Conservation (phyloP, 2,797 vertebrate species). For the Tragelaphus oryx region DNA sequence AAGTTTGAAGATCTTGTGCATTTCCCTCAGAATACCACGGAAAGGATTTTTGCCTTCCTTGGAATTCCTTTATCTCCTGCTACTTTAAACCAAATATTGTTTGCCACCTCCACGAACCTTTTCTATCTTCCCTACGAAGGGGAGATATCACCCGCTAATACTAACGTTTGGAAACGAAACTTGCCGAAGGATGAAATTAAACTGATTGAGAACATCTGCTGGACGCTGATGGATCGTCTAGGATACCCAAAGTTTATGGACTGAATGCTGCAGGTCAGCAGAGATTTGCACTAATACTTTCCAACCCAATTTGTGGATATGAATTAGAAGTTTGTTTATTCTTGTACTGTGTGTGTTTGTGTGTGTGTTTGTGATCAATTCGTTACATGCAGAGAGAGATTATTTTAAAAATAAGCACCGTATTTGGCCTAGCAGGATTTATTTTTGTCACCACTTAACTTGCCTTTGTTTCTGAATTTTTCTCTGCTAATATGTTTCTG, state of each 20-base stretch:
- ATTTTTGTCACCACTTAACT: slow-evolving; percentile 63
- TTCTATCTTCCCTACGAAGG: slow-evolving; percentile 96
- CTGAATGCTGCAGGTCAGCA: slow-evolving; percentile 91
- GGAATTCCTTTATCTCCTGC: slow-evolving; percentile 92
- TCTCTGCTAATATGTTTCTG: slow-evolving; percentile 30
- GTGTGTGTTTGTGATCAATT: slow-evolving; percentile 64
- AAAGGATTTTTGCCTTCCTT: slow-evolving; percentile 91
- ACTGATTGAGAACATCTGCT: slow-evolving; percentile 91
- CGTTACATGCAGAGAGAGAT: slow-evolving; percentile 78
- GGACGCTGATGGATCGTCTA: slow-evolving; percentile 89
- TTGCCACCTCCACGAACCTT: slow-evolving; percentile 95
- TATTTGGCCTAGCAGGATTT: slow-evolving; percentile 71
- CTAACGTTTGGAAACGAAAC: slow-evolving; percentile 89
- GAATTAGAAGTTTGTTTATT: slow-evolving; percentile 83
- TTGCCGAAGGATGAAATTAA: slow-evolving; percentile 90
- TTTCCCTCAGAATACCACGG: slow-evolving; percentile 89
- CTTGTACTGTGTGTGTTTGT: slow-evolving; percentile 78
- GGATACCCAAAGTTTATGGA: slow-evolving; percentile 89
- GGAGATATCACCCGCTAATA: slow-evolving; percentile 90
- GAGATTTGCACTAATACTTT: slow-evolving; percentile 88
- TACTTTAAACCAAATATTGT: slow-evolving; percentile 95
- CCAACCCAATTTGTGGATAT: slow-evolving; percentile 77
- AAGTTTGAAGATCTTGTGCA: slow-evolving; percentile 94
- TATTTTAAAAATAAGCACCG: slow-evolving; percentile 78
- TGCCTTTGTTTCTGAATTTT: slow-evolving; percentile 69